phyloP scores from a whole-genome alignment of 2,797 vertebrate genomes.

The Orestias chungarensis region DNA sequence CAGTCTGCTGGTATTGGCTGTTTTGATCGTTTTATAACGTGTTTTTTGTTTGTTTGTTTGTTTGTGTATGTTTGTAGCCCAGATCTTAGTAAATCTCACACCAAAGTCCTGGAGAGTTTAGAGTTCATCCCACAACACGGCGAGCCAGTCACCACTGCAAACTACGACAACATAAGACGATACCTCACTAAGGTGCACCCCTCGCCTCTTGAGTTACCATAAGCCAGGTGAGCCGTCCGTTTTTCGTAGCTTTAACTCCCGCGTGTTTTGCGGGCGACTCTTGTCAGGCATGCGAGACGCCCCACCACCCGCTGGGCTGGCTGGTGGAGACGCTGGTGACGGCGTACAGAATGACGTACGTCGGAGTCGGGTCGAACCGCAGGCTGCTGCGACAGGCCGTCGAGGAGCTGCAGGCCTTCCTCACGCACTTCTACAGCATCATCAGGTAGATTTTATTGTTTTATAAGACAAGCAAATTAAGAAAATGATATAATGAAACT shows the following conservation, averaged over 20 bases:
- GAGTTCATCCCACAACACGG: slow-evolving; percentile 93
- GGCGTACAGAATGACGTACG: slow-evolving; percentile 96
- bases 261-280: neutral
- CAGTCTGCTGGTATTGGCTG: neutral
- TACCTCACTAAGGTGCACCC: slow-evolving; percentile 90
- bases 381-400: slow-evolving; percentile 91
- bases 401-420: slow-evolving; percentile 93
- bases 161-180: slow-evolving; percentile 88
- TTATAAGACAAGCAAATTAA: neutral
- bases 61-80: slow-evolving; percentile 76
- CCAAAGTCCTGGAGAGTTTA: slow-evolving; percentile 91
- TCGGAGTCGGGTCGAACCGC: slow-evolving; percentile 94
- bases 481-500: too few species aligned
- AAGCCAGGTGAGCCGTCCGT: neutral
- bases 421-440: slow-evolving; percentile 88
- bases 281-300: slow-evolving; percentile 92
- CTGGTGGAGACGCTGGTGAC: slow-evolving; percentile 93
- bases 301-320: slow-evolving; percentile 92
- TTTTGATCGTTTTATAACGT: neutral
- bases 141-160: slow-evolving; percentile 88
- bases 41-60: neutral
- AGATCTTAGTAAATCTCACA: slow-evolving; percentile 87
- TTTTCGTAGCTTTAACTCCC: neutral
- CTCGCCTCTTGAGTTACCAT: neutral
- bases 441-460: slow-evolving; percentile 83